phyloP scores from a whole-genome alignment of 2,888 invertebrate genomes.

The Aspidiotus destructor region DNA sequence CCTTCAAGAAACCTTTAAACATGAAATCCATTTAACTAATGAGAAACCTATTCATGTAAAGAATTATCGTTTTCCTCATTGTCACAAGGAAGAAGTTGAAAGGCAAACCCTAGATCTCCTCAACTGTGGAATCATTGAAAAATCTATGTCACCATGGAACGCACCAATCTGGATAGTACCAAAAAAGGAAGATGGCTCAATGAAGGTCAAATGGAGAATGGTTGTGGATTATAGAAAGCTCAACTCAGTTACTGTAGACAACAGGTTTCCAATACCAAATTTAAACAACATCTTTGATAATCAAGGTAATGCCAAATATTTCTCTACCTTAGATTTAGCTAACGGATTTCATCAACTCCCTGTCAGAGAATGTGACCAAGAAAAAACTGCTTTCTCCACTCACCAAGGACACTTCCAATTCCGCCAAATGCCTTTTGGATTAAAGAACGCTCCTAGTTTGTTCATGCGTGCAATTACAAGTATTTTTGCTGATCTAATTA shows the following conservation, averaged over 20 bases:
- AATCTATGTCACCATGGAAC: conserved; percentile 13
- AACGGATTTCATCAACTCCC: conserved; percentile 38
- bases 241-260: conserved; percentile 34
- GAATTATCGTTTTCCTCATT: conserved; percentile 41
- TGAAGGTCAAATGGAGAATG: conserved; percentile 39
- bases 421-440: conserved; percentile 15
- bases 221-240: conserved; percentile 39
- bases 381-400: conserved; percentile 25
- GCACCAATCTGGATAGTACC: conserved; percentile 41
- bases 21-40: conserved; percentile 8
- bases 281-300: conserved; percentile 38
- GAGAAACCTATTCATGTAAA: conserved; percentile 39
- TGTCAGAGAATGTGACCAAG: conserved; percentile 20
- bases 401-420: conserved; percentile 37
- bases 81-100: conserved; percentile 40
- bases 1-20: background rate
- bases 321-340: conserved; percentile 38
- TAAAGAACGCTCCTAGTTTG: background rate
- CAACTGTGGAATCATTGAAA: conserved; percentile 38
- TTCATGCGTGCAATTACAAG: background rate
- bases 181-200: conserved; percentile 40
- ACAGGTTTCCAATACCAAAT: conserved; percentile 35
- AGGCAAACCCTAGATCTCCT: conserved; percentile 40
- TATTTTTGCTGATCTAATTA: background rate
- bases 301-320: conserved; percentile 37